Conservation (phyloP, 2,113 vertebrate genomes). For the Tor tambroides region DNA sequence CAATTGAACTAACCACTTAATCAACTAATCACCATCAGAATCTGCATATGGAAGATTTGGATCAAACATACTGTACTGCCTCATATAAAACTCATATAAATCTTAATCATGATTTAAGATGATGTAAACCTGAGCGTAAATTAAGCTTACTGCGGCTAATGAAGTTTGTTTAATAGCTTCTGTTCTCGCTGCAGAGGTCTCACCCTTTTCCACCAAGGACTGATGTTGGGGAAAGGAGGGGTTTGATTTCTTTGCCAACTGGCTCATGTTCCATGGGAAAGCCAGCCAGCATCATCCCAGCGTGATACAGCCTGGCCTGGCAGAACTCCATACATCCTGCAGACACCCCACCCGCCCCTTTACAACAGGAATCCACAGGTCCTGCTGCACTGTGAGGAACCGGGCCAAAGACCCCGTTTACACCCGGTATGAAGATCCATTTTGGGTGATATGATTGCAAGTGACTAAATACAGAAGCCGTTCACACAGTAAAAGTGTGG, state of each 20-base stretch:
- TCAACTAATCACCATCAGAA: background rate
- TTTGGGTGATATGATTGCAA: background rate
- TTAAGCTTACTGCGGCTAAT: slow-evolving; percentile 30
- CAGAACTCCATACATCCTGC: slow-evolving; percentile 58
- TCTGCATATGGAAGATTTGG: background rate
- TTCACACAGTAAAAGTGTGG: background rate
- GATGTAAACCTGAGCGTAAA: background rate
- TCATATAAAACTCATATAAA: background rate
- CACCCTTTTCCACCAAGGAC: slow-evolving; percentile 44
- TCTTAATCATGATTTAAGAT: slow-evolving; percentile 5
- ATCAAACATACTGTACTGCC: background rate
- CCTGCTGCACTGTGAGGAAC: slow-evolving; percentile 37
- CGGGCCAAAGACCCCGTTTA: background rate
- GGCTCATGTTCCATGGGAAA: slow-evolving; percentile 65
- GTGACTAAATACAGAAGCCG: background rate
- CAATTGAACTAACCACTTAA: background rate
- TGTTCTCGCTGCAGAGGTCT: slow-evolving; percentile 38
- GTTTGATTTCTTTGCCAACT: slow-evolving; percentile 56
- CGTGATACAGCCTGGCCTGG: slow-evolving; percentile 58
- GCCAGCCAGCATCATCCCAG: slow-evolving; percentile 69
- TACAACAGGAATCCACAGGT: slow-evolving; percentile 70
- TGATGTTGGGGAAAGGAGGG: slow-evolving; percentile 36
- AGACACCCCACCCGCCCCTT: slow-evolving; percentile 64
- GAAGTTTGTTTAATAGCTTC: slow-evolving; percentile 31
- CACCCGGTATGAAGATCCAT: background rate